A percentile compares a stretch with the other conserved stretches of the same genome.
Conservation (phyloP, 2,113 vertebrate genomes). For the Macaca nemestrina region DNA sequence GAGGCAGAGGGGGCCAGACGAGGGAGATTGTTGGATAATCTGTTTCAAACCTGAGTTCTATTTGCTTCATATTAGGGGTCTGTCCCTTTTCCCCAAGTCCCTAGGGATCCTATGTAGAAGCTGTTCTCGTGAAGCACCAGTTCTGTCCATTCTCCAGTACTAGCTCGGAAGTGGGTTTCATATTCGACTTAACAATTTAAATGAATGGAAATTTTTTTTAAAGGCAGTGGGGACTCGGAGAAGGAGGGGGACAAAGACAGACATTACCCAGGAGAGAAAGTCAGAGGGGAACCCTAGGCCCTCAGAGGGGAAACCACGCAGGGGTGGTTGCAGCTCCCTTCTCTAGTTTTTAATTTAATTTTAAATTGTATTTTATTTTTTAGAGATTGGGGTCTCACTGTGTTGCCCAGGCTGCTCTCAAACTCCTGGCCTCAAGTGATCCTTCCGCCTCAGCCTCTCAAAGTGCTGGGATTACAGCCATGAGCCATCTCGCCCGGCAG, state of each 20-base stretch:
- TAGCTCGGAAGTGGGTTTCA: slow-evolving; percentile 66
- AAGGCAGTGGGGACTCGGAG: background rate
- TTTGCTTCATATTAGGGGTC: background rate
- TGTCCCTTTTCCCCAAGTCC: slow-evolving; percentile 36
- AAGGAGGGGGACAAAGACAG: background rate
- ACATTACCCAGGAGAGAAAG: background rate
- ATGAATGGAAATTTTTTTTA: slow-evolving; percentile 62
- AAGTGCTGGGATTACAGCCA: no score
- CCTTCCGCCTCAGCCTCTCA: no score
- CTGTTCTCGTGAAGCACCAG: slow-evolving; percentile 47
- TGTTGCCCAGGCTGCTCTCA: no score
- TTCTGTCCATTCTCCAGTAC: slow-evolving; percentile 72
- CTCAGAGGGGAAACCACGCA: background rate
- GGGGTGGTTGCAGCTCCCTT: background rate
- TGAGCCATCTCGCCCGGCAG: no score
- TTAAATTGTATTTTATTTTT: no score
- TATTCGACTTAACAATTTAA: slow-evolving; percentile 73
- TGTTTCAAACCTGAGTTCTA: background rate
- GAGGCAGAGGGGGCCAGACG: background rate
- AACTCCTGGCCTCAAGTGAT: no score
- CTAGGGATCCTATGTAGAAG: slow-evolving; percentile 68
- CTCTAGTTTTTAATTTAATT: background rate
- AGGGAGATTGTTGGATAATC: background rate
- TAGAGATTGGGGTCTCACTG: no score
- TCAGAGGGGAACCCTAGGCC: background rate